A percentile compares a stretch with the other conserved stretches of the same genome.
Evolutionary conservation across 1,140 invertebrate species (phyloP).

Genomic region (Asbolus verrucosus): DNA sequence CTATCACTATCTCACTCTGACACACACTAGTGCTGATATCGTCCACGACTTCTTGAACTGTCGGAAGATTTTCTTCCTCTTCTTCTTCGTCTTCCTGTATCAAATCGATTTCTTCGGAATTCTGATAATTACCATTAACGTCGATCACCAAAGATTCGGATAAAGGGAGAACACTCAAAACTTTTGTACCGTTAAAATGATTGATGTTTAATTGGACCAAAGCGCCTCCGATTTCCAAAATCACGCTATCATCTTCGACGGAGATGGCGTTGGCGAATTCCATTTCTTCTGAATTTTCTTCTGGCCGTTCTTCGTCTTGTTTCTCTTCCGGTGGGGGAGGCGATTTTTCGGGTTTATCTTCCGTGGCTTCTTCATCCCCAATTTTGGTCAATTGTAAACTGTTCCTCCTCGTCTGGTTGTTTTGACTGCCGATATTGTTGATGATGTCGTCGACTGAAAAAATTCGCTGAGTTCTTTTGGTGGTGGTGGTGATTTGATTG

Average conservation of each 20-base stretch:
- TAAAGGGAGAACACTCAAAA: conserved; percentile 59
- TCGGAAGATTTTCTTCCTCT: neutral
- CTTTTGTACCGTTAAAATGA: conserved; percentile 56
- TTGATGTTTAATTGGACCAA: conserved; percentile 60
- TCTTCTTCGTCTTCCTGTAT: neutral
- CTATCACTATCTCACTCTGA: neutral
- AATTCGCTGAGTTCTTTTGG: conserved; percentile 48
- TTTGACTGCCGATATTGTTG: conserved; percentile 52
- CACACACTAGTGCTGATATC: neutral
- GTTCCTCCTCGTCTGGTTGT: conserved; percentile 23
- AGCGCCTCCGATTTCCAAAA: conserved; percentile 60
- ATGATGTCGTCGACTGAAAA: conserved; percentile 61
- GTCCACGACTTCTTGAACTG: neutral
- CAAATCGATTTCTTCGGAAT: neutral
- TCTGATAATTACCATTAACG: conserved; percentile 56
- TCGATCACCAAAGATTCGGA: conserved; percentile 55
- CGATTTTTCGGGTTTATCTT: neutral
- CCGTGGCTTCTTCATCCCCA: conserved; percentile 12
- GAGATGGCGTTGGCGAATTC: conserved; percentile 49
- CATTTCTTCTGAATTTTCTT: conserved; percentile 25
- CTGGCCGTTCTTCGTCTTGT: neutral
- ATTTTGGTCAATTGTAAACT: conserved; percentile 6
- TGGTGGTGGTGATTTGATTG: conserved; percentile 8
- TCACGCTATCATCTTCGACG: conserved; percentile 54
- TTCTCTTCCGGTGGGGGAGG: conserved; percentile 13